Percentiles rank a stretch among this genome's conserved stretches.
phyloP scores from a whole-genome alignment of 2,797 vertebrate genomes.

The Typhlichthys subterraneus region DNA sequence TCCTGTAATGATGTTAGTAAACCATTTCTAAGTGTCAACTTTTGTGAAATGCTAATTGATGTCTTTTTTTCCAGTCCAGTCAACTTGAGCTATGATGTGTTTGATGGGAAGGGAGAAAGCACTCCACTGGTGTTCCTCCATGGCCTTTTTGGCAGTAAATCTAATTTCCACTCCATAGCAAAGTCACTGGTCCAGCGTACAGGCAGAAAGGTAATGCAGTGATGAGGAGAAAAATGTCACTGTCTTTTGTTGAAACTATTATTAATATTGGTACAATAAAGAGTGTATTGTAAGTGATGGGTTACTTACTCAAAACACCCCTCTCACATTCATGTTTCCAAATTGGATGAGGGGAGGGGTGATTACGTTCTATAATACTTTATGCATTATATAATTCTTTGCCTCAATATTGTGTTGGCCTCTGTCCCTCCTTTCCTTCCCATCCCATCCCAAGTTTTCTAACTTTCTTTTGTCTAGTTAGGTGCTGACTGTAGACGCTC shows the following conservation, averaged over 20 bases:
- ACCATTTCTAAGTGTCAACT: not conserved
- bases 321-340: no score
- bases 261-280: slow-evolving; percentile 10
- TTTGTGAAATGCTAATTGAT: not conserved
- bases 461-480: slow-evolving; percentile 80
- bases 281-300: not conserved
- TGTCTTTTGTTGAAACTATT: slow-evolving; percentile 1
- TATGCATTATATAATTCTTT: no score
- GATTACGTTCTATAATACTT: no score
- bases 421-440: slow-evolving; percentile 27
- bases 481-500: slow-evolving; percentile 95
- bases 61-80: slow-evolving; percentile 75
- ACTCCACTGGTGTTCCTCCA: slow-evolving; percentile 90
- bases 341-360: no score
- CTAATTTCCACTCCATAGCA: slow-evolving; percentile 89
- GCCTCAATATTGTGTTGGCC: not conserved
- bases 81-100: slow-evolving; percentile 82
- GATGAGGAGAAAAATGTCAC: slow-evolving; percentile 34
- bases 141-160: slow-evolving; percentile 91
- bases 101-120: slow-evolving; percentile 77
- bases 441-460: slow-evolving; percentile 67
- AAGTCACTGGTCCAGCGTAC: slow-evolving; percentile 85
- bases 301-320: no score
- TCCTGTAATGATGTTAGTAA: no score
- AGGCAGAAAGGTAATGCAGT: slow-evolving; percentile 85